Evolutionary conservation across 2,797 vertebrate genomes (phyloP).

Genomic region (Mormyrops attenuatus): DNA sequence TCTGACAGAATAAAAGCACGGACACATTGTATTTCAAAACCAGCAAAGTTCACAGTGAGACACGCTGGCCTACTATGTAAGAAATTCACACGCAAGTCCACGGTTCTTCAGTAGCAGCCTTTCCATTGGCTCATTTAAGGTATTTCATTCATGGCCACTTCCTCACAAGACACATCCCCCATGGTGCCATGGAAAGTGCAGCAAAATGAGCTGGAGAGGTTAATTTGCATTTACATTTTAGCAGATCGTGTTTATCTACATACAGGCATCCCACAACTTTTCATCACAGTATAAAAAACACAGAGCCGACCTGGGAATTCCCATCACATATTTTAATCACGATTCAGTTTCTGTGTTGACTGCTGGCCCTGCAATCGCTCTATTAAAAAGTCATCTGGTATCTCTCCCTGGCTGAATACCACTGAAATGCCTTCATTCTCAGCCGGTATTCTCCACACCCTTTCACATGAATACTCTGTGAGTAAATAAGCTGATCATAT

Average conservation of each 20-base stretch:
- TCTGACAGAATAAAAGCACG: background rate
- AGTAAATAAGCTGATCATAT: background rate
- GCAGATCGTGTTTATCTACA: background rate
- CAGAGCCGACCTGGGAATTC: background rate
- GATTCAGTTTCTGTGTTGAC: background rate
- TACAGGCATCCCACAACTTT: background rate
- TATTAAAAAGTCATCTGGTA: background rate
- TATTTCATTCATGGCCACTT: background rate
- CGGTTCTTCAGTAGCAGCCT: background rate
- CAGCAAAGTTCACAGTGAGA: background rate
- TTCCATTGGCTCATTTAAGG: background rate
- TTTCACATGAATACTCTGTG: background rate
- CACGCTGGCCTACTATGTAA: background rate
- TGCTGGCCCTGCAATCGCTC: background rate
- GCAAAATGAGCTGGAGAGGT: background rate
- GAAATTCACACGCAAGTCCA: background rate
- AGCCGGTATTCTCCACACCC: background rate
- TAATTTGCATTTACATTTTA: background rate
- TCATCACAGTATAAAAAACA: background rate
- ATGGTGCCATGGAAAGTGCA: background rate
- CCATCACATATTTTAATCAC: background rate
- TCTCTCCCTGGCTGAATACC: background rate
- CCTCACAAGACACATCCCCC: background rate
- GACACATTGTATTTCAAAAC: background rate
- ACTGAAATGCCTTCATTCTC: background rate